Conservation (phyloP, 2,888 invertebrate species). For the Dascillus cervinus region DNA sequence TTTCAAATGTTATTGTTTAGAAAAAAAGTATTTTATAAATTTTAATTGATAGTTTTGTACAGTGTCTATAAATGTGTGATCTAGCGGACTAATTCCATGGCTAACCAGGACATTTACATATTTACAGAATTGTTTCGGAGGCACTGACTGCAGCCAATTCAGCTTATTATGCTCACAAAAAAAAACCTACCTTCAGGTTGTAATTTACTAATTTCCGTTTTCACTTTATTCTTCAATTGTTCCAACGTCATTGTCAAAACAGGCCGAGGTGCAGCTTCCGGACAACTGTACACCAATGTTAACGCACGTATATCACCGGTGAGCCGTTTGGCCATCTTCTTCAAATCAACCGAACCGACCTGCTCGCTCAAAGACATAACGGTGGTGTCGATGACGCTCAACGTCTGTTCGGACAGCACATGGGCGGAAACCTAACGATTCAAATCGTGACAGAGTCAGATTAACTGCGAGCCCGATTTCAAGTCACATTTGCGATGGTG, state of each 20-base stretch:
- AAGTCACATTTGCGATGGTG: no score
- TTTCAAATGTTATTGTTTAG: no score
- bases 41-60: constrained; percentile 1
- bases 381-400: constrained; percentile 52
- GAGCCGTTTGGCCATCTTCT: constrained; percentile 44
- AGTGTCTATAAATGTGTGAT: background rate
- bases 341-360: constrained; percentile 46
- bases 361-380: constrained; percentile 52
- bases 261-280: constrained; percentile 36
- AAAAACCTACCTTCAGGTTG: constrained; percentile 16
- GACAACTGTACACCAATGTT: constrained; percentile 48
- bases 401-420: constrained; percentile 53
- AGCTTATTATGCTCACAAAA: no score
- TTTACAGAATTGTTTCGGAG: no score
- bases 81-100: no score
- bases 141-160: no score
- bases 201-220: constrained; percentile 30
- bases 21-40: no score
- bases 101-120: constrained; percentile 1
- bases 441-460: no score
- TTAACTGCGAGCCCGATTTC: no score
- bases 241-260: constrained; percentile 33
- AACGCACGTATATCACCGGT: constrained; percentile 52
- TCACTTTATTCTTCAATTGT: constrained; percentile 32
- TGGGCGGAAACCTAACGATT: constrained; percentile 54